These are phyloP conservation scores for Columbina picui DNA, from an alignment of 2,113 vertebrate species.

Conservation along the genomic window DNA sequence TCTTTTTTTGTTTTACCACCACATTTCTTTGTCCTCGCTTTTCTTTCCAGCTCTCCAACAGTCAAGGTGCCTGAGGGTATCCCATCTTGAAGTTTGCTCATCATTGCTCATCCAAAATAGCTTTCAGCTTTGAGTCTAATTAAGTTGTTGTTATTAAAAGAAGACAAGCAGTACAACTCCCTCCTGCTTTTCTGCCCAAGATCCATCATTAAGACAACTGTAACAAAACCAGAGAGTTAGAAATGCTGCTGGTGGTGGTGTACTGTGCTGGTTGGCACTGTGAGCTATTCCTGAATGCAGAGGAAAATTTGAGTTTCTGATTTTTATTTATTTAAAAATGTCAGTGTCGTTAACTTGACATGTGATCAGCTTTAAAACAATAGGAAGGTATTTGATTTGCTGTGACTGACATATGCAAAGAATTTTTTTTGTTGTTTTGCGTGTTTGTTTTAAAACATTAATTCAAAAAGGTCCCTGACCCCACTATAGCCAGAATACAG, in stretches of 20 bases:
- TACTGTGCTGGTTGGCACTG: background rate
- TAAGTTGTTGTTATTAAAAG: conserved; percentile 10
- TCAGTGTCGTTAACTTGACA: background rate
- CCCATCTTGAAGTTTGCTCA: background rate
- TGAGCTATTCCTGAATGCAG: background rate
- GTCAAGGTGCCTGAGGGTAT: background rate
- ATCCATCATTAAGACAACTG: background rate
- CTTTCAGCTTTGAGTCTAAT: conserved; percentile 13
- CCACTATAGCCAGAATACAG: background rate
- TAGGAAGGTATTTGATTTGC: background rate
- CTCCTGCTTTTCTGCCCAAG: background rate
- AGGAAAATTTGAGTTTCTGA: background rate
- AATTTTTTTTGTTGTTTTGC: background rate
- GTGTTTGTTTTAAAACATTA: background rate
- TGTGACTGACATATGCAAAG: background rate
- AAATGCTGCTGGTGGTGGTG: background rate
- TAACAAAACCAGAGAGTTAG: background rate
- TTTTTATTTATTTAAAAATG: background rate
- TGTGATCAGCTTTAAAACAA: background rate
- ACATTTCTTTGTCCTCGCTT: background rate
- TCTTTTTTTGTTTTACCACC: background rate
- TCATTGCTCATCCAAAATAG: background rate
- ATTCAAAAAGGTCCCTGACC: background rate
- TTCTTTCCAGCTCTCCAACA: background rate
- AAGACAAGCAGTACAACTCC: background rate